phyloP scores from a whole-genome alignment of 1,140 invertebrate species.

The Drosophila bifasciata region DNA sequence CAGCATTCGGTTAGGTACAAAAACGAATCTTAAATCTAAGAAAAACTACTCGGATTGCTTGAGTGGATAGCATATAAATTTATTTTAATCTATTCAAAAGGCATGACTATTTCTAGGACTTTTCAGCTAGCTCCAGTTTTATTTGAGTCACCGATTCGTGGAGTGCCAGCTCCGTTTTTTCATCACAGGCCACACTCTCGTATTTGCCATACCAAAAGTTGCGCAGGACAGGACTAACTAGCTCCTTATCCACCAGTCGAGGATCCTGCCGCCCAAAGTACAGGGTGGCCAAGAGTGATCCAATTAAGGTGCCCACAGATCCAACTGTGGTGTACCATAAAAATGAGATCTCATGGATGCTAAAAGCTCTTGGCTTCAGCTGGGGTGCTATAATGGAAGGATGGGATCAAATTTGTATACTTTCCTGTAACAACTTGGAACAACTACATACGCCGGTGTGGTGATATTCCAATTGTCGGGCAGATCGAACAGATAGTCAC shows the following conservation, averaged over 20 bases:
- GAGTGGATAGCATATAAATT: not conserved
- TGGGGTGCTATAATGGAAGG: slow-evolving; percentile 5
- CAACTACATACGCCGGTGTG: slow-evolving; percentile 53
- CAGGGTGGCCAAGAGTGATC: slow-evolving; percentile 54
- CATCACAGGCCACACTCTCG: slow-evolving; percentile 38
- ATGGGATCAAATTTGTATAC: not conserved
- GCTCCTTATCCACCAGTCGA: slow-evolving; percentile 50
- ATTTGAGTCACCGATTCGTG: slow-evolving; percentile 24
- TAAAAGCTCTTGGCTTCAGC: slow-evolving; percentile 5
- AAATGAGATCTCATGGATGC: slow-evolving; percentile 79
- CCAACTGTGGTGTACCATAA: slow-evolving; percentile 85
- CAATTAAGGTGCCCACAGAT: slow-evolving; percentile 46
- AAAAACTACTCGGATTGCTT: slow-evolving; percentile 19
- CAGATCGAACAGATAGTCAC: slow-evolving; percentile 54
- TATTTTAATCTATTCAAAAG: slow-evolving; percentile 22
- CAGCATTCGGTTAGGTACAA: slow-evolving; percentile 7
- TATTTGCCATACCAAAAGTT: slow-evolving; percentile 64
- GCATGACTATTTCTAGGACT: not conserved
- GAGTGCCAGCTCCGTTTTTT: slow-evolving; percentile 8
- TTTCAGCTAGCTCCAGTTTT: slow-evolving; percentile 24
- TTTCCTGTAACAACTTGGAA: not conserved
- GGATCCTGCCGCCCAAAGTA: slow-evolving; percentile 68
- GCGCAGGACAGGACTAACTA: slow-evolving; percentile 49
- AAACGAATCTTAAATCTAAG: slow-evolving; percentile 13
- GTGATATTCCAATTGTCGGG: slow-evolving; percentile 47